phyloP scores from a whole-genome alignment of 1,140 invertebrate genomes.

The Liolophura sinensis region DNA sequence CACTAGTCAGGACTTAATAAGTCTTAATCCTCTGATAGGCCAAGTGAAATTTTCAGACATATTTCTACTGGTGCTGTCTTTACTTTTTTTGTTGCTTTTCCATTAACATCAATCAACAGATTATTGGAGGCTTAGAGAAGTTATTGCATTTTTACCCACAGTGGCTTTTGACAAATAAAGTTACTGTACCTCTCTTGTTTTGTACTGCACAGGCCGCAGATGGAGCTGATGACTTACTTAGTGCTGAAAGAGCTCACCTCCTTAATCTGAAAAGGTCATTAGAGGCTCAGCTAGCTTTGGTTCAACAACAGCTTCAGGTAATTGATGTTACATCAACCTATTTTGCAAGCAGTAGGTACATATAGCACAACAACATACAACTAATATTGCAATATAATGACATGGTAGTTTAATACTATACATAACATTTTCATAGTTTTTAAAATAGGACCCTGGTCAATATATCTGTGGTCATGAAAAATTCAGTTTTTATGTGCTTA shows the following conservation, averaged over 20 bases:
- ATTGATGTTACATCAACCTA: slow-evolving; percentile 3
- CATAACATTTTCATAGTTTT: neutral
- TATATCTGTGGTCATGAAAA: too few species aligned
- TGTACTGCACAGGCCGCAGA: slow-evolving; percentile 49
- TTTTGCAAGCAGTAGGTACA: neutral
- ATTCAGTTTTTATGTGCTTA: too few species aligned
- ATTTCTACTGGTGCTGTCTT: too few species aligned
- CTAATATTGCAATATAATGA: neutral
- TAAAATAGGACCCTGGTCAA: too few species aligned
- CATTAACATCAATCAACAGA: neutral
- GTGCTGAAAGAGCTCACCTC: slow-evolving; percentile 53
- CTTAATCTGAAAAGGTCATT: slow-evolving; percentile 55
- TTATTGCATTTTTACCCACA: too few species aligned
- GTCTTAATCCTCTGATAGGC: too few species aligned
- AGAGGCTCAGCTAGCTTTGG: slow-evolving; percentile 52
- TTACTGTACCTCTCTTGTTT: neutral
- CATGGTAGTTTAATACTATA: too few species aligned
- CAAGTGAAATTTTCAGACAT: too few species aligned
- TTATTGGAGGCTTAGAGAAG: too few species aligned
- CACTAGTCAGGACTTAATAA: too few species aligned
- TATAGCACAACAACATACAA: neutral
- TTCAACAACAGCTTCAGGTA: slow-evolving; percentile 55
- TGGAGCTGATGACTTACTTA: slow-evolving; percentile 57
- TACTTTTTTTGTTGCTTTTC: neutral
- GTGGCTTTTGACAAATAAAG: neutral